Base-by-base conservation (phyloP, 1,140 invertebrate genomes). In the Aphidius ervi region DNA sequence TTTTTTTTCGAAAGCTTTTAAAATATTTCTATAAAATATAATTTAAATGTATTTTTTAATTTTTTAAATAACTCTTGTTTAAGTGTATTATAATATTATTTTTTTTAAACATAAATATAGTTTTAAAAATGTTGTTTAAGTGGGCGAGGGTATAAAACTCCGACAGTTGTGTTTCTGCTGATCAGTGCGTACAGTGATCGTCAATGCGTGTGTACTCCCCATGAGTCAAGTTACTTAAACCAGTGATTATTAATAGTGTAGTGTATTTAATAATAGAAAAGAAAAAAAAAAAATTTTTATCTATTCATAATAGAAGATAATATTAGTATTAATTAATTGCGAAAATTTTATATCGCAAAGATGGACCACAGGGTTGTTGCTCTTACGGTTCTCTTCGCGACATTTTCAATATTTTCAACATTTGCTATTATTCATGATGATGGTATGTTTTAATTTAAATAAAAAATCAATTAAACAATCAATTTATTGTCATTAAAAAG, bases 111-210 rank as follows among this genome's bases (percentile, higher is more conserved):
- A 31, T 48, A 37, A 42, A 9, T 57, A 5, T 47, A 40, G 55
- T 57, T 63, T 46, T 46, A 53, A 63, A 63, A 63, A 59, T 46
- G 16, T 16, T 16, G 16, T 37, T 56, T 46, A 59, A 60, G 64
- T 79, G 75, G 77, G 78, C 77, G 75, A 76, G 63, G 23, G 71
- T 79, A 80, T 80, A 80, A 79, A 79, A 75, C 70, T 73, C 64
- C 63, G 62, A 54, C 63, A n/a, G n/a, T n/a, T n/a, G n/a, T n/a
- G n/a, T 71, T 71, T 77, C 70, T 71, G 61, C 65, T 68, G 68
- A 66, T 64, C 74, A 78, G 76, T 77, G 63, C 64, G 63, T 62
- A 68, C 66, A 63, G 62, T 63, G 68, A 67, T 68, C 63, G 67
- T 68, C 62, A 59, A 62, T 65, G 68, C 63, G 63, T 59, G 64